phyloP scores from a whole-genome alignment of 2,888 invertebrate genomes.

The Lasius fuliginosus region DNA sequence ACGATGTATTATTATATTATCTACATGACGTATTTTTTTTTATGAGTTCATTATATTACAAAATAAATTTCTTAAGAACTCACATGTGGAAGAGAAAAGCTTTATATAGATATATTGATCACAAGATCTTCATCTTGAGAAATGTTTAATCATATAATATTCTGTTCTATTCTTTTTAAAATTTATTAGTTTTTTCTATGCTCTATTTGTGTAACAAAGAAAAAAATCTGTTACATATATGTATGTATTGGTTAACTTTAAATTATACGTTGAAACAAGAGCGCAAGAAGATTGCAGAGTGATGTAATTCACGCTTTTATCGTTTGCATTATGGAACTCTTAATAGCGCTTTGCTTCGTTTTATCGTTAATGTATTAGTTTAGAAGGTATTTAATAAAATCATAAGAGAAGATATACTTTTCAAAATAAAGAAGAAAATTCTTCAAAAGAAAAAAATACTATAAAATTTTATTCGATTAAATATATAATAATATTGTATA shows the following conservation, averaged over 20 bases:
- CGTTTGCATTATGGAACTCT: constrained; percentile 68
- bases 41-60: neutral
- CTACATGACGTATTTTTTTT: neutral
- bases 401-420: constrained; percentile 17
- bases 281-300: constrained; percentile 61
- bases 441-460: neutral
- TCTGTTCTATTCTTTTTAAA: neutral
- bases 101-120: neutral
- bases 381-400: constrained; percentile 56
- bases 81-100: neutral
- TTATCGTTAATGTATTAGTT: constrained; percentile 58
- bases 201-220: neutral
- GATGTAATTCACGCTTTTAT: constrained; percentile 66
- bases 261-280: constrained; percentile 41
- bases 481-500: neutral
- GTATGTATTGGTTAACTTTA: constrained; percentile 71
- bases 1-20: constrained; percentile 22
- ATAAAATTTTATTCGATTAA: neutral
- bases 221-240: neutral
- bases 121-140: neutral
- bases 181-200: neutral
- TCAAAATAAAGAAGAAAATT: constrained; percentile 16
- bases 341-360: constrained; percentile 61
- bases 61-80: neutral
- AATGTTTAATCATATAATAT: neutral